These are phyloP conservation scores for Poeciliopsis paucimaculata DNA, from an alignment of 2,797 vertebrate species.

Conservation along the genomic window DNA sequence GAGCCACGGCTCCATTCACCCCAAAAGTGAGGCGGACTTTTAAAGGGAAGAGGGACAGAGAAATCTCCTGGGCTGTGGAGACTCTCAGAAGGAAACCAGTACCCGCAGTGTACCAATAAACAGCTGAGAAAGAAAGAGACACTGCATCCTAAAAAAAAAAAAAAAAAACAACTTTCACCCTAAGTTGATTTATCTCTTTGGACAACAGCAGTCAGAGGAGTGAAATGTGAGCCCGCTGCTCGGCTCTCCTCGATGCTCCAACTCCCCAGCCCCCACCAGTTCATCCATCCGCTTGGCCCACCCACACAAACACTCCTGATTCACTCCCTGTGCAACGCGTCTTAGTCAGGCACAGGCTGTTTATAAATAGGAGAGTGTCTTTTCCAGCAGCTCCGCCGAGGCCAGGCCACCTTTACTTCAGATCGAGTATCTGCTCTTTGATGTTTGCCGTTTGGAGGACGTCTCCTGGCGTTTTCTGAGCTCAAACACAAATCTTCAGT, in stretches of 20 bases:
- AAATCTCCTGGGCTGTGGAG: conserved; percentile 28
- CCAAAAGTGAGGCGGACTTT: conserved; percentile 48
- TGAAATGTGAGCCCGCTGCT: conserved; percentile 69
- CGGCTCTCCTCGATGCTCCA: conserved; percentile 43
- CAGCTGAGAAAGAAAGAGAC: conserved; percentile 21
- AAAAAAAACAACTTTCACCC: conserved; percentile 21
- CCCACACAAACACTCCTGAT: conserved; percentile 38
- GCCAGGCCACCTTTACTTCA: conserved; percentile 68
- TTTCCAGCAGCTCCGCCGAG: conserved; percentile 68
- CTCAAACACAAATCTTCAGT: conserved; percentile 43
- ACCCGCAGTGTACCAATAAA: conserved; percentile 19
- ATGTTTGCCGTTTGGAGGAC: conserved; percentile 59
- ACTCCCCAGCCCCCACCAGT: conserved; percentile 56
- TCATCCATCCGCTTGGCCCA: conserved; percentile 11
- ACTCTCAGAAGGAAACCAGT: conserved; percentile 30
- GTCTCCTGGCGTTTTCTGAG: conserved; percentile 45
- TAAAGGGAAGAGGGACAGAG: conserved; percentile 50
- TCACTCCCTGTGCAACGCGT: conserved; percentile 60
- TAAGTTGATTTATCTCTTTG: conserved; percentile 54
- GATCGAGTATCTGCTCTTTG: conserved; percentile 75
- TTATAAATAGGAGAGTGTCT: conserved; percentile 83
- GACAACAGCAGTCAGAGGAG: conserved; percentile 67
- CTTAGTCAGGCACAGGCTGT: conserved; percentile 67
- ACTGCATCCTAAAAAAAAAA: conserved; percentile 3
- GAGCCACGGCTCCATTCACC: conserved; percentile 68